Conservation (phyloP, 2,888 invertebrate genomes). For the Idaea biselata region DNA sequence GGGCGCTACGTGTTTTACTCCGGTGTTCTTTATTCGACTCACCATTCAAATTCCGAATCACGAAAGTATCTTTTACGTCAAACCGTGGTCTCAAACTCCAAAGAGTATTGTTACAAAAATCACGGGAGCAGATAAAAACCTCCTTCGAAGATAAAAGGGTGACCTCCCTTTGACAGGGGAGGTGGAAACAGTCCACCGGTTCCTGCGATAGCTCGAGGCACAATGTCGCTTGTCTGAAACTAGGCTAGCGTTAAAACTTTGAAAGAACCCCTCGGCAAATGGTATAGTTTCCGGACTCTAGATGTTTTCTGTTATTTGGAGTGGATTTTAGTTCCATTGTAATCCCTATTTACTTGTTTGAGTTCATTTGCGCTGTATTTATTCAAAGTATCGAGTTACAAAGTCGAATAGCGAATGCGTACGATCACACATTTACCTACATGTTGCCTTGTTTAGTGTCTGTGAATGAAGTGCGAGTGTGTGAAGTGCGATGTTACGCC, state of each 20-base stretch:
- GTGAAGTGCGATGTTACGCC: too few relatives aligned
- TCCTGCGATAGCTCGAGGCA: slow-evolving; percentile 22
- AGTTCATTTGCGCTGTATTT: too few relatives aligned
- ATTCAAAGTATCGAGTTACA: too few relatives aligned
- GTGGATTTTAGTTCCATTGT: not conserved
- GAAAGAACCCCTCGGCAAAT: not conserved
- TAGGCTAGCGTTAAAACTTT: slow-evolving; percentile 46
- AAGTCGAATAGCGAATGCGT: too few relatives aligned
- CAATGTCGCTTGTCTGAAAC: slow-evolving; percentile 44
- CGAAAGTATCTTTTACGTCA: not conserved
- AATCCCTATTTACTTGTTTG: not conserved
- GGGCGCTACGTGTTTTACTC: too few relatives aligned
- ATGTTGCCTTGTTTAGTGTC: too few relatives aligned
- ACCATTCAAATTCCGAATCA: not conserved
- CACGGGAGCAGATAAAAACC: slow-evolving; percentile 27
- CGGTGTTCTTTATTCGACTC: too few relatives aligned
- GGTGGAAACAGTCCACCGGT: slow-evolving; percentile 22
- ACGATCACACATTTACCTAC: too few relatives aligned
- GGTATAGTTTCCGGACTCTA: not conserved
- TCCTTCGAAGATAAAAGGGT: slow-evolving; percentile 46
- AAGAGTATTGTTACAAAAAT: slow-evolving; percentile 15
- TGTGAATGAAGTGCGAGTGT: too few relatives aligned
- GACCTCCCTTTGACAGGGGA: slow-evolving; percentile 48
- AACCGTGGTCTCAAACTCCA: not conserved
- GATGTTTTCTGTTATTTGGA: not conserved